Conservation (phyloP, 2,888 invertebrate genomes). For the Himalopsyche tibetana region DNA sequence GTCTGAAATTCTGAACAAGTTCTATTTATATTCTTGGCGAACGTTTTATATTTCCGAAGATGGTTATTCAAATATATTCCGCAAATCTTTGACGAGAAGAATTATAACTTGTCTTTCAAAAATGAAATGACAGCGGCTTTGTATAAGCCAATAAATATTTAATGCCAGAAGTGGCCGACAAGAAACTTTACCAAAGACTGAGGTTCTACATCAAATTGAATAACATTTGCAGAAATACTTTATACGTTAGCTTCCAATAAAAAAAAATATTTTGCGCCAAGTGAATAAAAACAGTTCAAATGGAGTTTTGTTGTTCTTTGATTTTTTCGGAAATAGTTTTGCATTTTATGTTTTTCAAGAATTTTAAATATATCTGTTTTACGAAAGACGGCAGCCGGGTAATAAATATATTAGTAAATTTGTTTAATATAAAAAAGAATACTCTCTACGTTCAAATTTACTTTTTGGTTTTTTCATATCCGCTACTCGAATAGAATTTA, state of each 20-base stretch:
- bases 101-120: slow-evolving; percentile 34
- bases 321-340: background rate
- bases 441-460: too few species aligned
- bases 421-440: too few species aligned
- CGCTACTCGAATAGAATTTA: too few species aligned
- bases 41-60: background rate
- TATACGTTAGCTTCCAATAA: background rate
- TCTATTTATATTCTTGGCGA: too few species aligned
- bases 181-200: slow-evolving; percentile 1
- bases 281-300: background rate
- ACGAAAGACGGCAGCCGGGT: too few species aligned
- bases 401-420: too few species aligned
- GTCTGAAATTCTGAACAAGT: too few species aligned
- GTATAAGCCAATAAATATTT: slow-evolving; percentile 26
- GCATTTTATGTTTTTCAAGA: too few species aligned
- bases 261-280: background rate
- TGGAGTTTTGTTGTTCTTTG: background rate
- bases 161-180: slow-evolving; percentile 9
- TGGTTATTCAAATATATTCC: background rate
- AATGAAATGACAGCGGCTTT: slow-evolving; percentile 29
- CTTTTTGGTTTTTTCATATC: too few species aligned
- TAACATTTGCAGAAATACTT: background rate
- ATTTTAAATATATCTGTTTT: too few species aligned
- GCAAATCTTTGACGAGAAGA: background rate
- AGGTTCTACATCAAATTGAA: slow-evolving; percentile 4